A percentile compares a stretch with the other conserved stretches of the same genome.
These are phyloP conservation scores for Philypnodon macrostomus DNA, from an alignment of 2,797 vertebrate genomes.

Conservation along the genomic window DNA sequence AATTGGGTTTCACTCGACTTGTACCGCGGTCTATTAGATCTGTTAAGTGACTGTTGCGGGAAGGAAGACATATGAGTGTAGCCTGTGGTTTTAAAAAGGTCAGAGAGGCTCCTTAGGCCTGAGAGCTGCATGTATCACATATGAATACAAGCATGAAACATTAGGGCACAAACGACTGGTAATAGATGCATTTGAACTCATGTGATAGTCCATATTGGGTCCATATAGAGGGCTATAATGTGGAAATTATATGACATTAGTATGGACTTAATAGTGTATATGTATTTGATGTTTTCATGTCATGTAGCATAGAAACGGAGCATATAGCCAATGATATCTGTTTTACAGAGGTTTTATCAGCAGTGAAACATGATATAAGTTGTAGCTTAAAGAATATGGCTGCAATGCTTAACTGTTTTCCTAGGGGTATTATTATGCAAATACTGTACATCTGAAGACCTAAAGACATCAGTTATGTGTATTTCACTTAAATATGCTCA, in stretches of 20 bases:
- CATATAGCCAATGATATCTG: not conserved
- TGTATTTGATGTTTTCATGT: not conserved
- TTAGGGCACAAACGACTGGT: not conserved
- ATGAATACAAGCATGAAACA: not conserved
- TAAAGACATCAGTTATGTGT: too few relatives aligned
- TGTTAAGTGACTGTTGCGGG: slow-evolving; percentile 33
- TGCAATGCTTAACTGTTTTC: too few relatives aligned
- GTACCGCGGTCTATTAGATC: slow-evolving; percentile 41
- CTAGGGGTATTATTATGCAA: too few relatives aligned
- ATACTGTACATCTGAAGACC: too few relatives aligned
- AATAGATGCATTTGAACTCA: not conserved
- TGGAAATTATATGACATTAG: slow-evolving; percentile 1
- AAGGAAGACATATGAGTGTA: slow-evolving; percentile 7
- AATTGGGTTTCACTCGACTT: slow-evolving; percentile 37
- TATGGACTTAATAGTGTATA: not conserved
- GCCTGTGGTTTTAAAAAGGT: slow-evolving; percentile 6
- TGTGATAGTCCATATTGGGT: not conserved
- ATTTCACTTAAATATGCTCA: too few relatives aligned
- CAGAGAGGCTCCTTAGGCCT: slow-evolving; percentile 4
- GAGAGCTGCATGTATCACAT: not conserved
- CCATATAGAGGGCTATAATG: not conserved
- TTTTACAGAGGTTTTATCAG: too few relatives aligned
- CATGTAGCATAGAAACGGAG: not conserved
- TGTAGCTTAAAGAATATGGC: too few relatives aligned
- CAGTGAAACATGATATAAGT: too few relatives aligned